Conservation (phyloP, 2,797 vertebrate species). For the Etheostoma nigrum region DNA sequence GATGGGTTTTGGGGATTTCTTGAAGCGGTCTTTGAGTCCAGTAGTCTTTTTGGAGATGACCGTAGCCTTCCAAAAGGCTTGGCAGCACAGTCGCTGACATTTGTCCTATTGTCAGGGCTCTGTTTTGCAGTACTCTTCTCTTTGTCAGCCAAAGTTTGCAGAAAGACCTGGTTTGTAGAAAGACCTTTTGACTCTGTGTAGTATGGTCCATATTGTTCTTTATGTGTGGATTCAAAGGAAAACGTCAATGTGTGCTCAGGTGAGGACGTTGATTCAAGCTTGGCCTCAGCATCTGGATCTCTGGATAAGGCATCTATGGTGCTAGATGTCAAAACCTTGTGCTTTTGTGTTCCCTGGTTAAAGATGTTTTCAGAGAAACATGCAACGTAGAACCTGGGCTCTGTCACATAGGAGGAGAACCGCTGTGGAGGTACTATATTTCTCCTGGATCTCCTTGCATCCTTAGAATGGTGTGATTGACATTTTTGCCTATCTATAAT, state of each 20-base stretch:
- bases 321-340: conserved; percentile 59
- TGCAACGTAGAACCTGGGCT: conserved; percentile 83
- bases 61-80: conserved; percentile 50
- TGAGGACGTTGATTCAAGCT: conserved; percentile 53
- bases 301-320: conserved; percentile 27
- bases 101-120: conserved; percentile 38
- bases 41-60: conserved; percentile 63
- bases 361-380: conserved; percentile 85
- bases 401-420: conserved; percentile 92
- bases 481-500: conserved; percentile 31
- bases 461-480: conserved; percentile 67
- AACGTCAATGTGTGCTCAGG: conserved; percentile 37
- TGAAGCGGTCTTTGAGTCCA: conserved; percentile 33
- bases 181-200: conserved; percentile 30
- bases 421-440: conserved; percentile 91
- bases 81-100: conserved; percentile 29
- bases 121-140: conserved; percentile 42
- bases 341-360: conserved; percentile 74
- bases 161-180: conserved; percentile 9
- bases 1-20: conserved; percentile 24
- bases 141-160: conserved; percentile 35
- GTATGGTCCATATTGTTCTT: conserved; percentile 36
- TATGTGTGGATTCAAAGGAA: conserved; percentile 27
- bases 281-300: conserved; percentile 31
- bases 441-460: conserved; percentile 85